A percentile compares a stretch with the other conserved stretches of the same genome.
These are phyloP conservation scores for Dromius quadrimaculatus DNA, from an alignment of 2,888 invertebrate species.

Conservation along the genomic window DNA sequence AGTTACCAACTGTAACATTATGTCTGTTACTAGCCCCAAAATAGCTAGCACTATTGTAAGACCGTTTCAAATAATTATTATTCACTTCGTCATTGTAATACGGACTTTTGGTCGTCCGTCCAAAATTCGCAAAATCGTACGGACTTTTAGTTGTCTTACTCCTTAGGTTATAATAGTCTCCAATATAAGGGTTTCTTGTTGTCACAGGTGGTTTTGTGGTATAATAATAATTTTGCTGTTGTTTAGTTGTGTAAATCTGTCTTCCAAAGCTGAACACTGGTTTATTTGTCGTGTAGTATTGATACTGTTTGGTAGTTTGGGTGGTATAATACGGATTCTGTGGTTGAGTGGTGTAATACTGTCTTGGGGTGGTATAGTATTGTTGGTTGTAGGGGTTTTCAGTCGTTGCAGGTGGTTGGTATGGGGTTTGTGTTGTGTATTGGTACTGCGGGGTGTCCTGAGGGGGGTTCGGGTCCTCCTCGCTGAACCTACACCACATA, in stretches of 20 bases:
- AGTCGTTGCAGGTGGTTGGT: not conserved
- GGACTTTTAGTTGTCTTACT: slow-evolving; percentile 71
- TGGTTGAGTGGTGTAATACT: slow-evolving; percentile 47
- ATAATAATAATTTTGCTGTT: slow-evolving; percentile 53
- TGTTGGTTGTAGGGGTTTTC: slow-evolving; percentile 53
- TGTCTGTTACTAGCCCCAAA: slow-evolving; percentile 61
- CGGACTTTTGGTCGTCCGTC: slow-evolving; percentile 60
- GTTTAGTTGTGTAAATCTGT: slow-evolving; percentile 55
- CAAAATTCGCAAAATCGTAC: slow-evolving; percentile 67
- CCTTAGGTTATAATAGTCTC: slow-evolving; percentile 66
- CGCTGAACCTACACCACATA: not conserved
- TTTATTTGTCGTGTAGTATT: slow-evolving; percentile 53
- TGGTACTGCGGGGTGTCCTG: not conserved
- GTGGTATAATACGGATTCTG: slow-evolving; percentile 53
- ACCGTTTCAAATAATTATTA: slow-evolving; percentile 67
- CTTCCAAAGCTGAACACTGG: slow-evolving; percentile 50
- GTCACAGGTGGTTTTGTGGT: slow-evolving; percentile 59
- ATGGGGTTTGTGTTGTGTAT: slow-evolving; percentile 41
- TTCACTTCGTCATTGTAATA: slow-evolving; percentile 61
- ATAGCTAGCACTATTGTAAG: slow-evolving; percentile 67
- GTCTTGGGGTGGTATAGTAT: slow-evolving; percentile 54
- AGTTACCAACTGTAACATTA: slow-evolving; percentile 30
- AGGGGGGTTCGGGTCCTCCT: slow-evolving; percentile 1
- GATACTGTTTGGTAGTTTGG: slow-evolving; percentile 53
- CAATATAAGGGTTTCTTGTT: slow-evolving; percentile 71